Conservation (phyloP, 2,888 invertebrate genomes). For the Melangyna quadrimaculata region DNA sequence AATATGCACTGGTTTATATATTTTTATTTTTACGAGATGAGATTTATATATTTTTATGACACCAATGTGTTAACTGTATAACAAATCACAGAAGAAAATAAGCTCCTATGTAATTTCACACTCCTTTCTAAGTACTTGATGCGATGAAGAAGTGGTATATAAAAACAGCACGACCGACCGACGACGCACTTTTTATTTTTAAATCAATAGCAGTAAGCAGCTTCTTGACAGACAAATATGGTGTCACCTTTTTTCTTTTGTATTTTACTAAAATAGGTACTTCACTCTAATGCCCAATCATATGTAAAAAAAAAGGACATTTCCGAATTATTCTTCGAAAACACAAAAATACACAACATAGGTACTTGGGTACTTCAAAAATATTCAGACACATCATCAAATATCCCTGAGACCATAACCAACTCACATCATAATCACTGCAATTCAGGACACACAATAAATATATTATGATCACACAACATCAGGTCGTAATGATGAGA, state of each 20-base stretch:
- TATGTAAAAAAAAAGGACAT: background rate
- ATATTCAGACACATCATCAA: slow-evolving; percentile 54
- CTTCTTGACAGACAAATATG: background rate
- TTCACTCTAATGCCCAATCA: background rate
- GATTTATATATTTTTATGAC: slow-evolving; percentile 33
- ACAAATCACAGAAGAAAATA: background rate
- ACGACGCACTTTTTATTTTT: background rate
- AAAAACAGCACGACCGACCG: background rate
- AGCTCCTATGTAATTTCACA: background rate
- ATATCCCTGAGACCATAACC: background rate
- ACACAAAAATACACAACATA: background rate
- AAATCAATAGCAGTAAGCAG: slow-evolving; percentile 19
- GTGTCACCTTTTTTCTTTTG: background rate
- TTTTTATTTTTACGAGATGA: slow-evolving; percentile 9
- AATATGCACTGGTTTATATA: slow-evolving; percentile 33
- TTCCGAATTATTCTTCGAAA: background rate
- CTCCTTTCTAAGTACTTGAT: background rate
- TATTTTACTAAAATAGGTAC: background rate
- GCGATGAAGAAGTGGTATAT: background rate
- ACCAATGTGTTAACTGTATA: slow-evolving; percentile 37
- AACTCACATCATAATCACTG: slow-evolving; percentile 57
- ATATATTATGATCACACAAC: slow-evolving; percentile 49
- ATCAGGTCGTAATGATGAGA: slow-evolving; percentile 28
- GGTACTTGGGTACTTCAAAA: slow-evolving; percentile 28
- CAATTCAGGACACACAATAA: slow-evolving; percentile 38